Percentiles rank a stretch among this genome's conserved stretches.
Evolutionary conservation across 2,113 vertebrate genomes (phyloP).

Genomic region (Calyptomena viridis): DNA sequence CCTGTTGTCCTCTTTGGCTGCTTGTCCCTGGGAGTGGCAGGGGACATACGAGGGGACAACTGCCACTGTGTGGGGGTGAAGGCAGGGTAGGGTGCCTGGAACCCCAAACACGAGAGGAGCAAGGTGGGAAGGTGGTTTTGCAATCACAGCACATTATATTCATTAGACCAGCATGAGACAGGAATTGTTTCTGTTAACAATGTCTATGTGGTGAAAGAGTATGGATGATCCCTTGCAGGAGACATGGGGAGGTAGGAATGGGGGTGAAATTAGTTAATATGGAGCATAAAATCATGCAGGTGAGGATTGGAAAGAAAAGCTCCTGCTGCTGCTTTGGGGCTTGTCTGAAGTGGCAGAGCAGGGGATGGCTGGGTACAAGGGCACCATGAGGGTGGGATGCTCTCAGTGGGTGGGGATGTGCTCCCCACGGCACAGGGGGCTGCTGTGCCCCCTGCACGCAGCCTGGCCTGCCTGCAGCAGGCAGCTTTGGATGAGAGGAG

Average conservation of each 20-base stretch:
- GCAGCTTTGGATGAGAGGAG: neutral
- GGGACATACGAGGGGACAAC: neutral
- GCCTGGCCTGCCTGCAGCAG: neutral
- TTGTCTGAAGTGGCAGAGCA: neutral
- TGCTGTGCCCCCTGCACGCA: neutral
- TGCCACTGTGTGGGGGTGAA: fast-evolving
- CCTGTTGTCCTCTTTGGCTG: neutral
- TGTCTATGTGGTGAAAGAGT: neutral
- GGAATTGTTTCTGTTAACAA: neutral
- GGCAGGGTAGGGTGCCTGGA: neutral
- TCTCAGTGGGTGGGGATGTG: neutral
- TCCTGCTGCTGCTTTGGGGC: neutral
- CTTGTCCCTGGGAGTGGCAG: neutral
- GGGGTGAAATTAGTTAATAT: neutral
- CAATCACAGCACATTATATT: neutral
- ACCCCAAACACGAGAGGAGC: fast-evolving
- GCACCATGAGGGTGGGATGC: neutral
- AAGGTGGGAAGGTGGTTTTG: neutral
- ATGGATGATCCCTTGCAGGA: neutral
- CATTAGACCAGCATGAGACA: neutral
- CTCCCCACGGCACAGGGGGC: neutral
- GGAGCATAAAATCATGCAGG: neutral
- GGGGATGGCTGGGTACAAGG: neutral
- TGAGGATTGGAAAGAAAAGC: neutral
- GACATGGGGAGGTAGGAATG: neutral